Conservation (phyloP, 2,797 vertebrate species). For the Chrysocyon brachyurus region DNA sequence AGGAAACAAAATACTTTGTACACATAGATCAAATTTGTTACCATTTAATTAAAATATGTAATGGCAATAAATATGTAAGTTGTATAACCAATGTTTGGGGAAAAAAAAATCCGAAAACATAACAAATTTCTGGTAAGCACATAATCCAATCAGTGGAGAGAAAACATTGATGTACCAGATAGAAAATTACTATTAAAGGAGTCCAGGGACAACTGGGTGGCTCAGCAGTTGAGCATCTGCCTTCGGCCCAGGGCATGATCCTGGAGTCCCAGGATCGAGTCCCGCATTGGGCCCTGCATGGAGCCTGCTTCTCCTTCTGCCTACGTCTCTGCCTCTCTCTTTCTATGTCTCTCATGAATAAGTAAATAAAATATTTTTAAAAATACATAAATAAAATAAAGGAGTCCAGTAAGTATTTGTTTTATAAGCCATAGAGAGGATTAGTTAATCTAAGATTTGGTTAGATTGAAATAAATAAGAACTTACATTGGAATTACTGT, state of each 20-base stretch:
- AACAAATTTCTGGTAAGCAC: neutral
- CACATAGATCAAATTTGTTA: neutral
- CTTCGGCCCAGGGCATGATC: no score
- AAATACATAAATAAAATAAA: no score
- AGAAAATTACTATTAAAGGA: neutral
- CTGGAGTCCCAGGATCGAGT: no score
- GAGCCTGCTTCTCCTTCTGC: no score
- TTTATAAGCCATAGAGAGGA: neutral
- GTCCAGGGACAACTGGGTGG: neutral
- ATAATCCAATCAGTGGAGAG: neutral
- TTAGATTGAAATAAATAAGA: neutral
- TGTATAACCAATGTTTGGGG: neutral
- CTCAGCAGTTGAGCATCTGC: no score
- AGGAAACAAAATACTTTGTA: neutral
- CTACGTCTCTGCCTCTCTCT: no score
- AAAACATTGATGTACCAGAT: neutral
- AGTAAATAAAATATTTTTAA: no score
- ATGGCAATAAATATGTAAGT: neutral
- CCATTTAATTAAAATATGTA: neutral
- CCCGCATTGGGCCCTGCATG: no score
- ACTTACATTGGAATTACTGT: neutral
- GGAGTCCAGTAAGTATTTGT: neutral
- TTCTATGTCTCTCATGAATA: no score
- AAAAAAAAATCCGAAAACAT: neutral
- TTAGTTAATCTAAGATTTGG: neutral